Conservation (phyloP, 2,113 vertebrate species). For the Bothrops jararaca region DNA sequence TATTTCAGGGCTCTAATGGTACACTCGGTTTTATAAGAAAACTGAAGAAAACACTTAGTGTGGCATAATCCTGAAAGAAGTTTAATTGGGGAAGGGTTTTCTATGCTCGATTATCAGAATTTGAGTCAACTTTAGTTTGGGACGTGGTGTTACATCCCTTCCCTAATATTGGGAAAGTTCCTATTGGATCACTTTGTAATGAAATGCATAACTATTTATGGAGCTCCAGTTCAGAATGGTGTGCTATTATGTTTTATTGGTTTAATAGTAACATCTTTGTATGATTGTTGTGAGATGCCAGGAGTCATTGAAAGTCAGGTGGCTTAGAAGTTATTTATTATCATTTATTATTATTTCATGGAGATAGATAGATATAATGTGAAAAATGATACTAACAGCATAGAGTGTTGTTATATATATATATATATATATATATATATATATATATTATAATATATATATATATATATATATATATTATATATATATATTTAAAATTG, state of each 20-base stretch:
- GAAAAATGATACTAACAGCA: no score
- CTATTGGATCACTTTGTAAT: not conserved
- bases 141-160: not conserved
- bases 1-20: constrained; percentile 31
- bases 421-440: no score
- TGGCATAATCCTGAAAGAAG: not conserved
- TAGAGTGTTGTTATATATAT: no score
- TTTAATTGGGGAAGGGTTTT: not conserved
- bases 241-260: not conserved
- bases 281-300: not conserved
- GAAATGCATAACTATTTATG: not conserved
- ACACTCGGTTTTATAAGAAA: constrained; percentile 22
- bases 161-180: not conserved
- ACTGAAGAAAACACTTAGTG: not conserved
- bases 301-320: not conserved
- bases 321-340: not conserved
- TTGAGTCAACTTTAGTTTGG: not conserved
- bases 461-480: no score
- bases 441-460: no score
- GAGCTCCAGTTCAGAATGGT: not conserved
- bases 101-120: not conserved
- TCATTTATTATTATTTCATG: not conserved
- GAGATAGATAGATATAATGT: not conserved
- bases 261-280: not conserved
- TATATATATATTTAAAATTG: no score